Conservation (phyloP, 2,797 vertebrate genomes). For the Pseudochromis fuscus region DNA sequence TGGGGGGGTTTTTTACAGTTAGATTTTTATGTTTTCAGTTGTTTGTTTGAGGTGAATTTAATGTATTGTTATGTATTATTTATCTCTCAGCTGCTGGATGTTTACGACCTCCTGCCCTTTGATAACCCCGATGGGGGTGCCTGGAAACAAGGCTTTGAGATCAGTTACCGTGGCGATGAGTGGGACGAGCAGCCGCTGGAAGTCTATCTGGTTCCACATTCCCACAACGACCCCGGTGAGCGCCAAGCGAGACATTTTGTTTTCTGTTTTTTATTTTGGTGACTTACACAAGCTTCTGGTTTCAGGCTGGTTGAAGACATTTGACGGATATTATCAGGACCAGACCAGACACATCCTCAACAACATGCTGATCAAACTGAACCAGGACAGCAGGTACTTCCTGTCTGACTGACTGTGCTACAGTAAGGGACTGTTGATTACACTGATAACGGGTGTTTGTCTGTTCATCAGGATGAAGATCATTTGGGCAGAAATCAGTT, state of each 20-base stretch:
- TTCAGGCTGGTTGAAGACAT: constrained; percentile 96
- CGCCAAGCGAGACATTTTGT: no score
- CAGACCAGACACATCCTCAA: constrained; percentile 94
- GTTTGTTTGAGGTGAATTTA: no score
- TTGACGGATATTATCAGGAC: constrained; percentile 92
- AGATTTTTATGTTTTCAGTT: no score
- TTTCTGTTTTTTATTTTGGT: no score
- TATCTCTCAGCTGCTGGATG: constrained; percentile 88
- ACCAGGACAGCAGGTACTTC: constrained; percentile 79
- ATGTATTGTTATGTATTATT: background rate
- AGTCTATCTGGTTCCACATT: constrained; percentile 93
- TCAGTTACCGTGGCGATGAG: constrained; percentile 88
- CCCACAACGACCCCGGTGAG: constrained; percentile 93
- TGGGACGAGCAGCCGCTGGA: constrained; percentile 91
- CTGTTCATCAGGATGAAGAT: constrained; percentile 85
- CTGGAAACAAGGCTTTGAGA: constrained; percentile 97
- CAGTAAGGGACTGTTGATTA: no score
- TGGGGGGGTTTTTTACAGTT: no score
- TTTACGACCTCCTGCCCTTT: constrained; percentile 91
- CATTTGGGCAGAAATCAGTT: constrained; percentile 95
- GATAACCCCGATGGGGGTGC: constrained; percentile 93
- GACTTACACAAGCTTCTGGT: background rate
- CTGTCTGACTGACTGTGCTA: no score
- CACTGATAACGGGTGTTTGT: background rate
- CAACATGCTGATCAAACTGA: constrained; percentile 89